Percentiles rank a stretch among this genome's conserved stretches.
Conservation (phyloP, 1,140 invertebrate genomes). For the Aricia agestis region DNA sequence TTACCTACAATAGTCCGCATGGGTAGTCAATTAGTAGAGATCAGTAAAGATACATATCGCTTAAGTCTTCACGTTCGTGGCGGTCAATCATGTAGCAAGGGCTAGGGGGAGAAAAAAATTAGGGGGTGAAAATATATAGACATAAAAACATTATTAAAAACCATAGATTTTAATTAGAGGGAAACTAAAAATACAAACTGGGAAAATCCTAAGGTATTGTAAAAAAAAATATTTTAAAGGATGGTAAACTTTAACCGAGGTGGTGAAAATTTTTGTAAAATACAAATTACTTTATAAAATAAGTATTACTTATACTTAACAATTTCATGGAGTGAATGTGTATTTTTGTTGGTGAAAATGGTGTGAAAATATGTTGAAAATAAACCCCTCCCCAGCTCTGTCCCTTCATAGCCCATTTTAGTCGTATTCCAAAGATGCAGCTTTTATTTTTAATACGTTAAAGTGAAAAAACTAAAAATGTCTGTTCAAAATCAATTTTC, state of each 20-base stretch:
- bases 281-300: constrained; percentile 18
- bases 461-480: constrained; percentile 45
- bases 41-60: constrained; percentile 64
- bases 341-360: not conserved
- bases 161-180: too few species aligned
- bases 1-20: constrained; percentile 39
- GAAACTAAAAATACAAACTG: too few species aligned
- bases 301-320: not conserved
- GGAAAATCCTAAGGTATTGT: not conserved
- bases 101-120: constrained; percentile 22
- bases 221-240: not conserved
- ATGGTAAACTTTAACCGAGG: constrained; percentile 3
- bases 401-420: constrained; percentile 14
- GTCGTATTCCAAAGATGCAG: constrained; percentile 61
- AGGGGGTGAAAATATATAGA: constrained; percentile 27
- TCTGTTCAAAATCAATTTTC: not conserved
- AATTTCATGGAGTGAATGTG: not conserved
- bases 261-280: constrained; percentile 21
- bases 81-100: constrained; percentile 42
- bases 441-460: constrained; percentile 68
- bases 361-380: not conserved
- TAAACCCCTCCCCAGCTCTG: not conserved
- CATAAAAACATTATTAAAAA: not conserved
- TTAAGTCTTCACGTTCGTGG: constrained; percentile 60
- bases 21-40: constrained; percentile 53